Conservation (phyloP, 2,888 invertebrate species). For the Hylaea fasciaria region DNA sequence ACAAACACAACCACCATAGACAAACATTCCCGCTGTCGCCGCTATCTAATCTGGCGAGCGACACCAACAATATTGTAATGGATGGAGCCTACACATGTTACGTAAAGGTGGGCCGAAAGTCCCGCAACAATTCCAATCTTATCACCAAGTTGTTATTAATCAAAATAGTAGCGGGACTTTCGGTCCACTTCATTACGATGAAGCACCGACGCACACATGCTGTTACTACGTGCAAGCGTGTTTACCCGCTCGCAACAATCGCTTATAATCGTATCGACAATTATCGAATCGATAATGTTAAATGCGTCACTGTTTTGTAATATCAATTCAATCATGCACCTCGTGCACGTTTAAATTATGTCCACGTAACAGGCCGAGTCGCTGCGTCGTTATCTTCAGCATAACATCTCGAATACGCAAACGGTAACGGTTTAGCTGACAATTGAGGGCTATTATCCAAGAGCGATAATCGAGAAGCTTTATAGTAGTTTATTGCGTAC, state of each 20-base stretch:
- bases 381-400: conserved; percentile 23
- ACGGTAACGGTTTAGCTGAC: conserved; percentile 55
- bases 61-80: conserved; percentile 51
- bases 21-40: conserved; percentile 70
- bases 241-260: conserved; percentile 20
- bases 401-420: conserved; percentile 32
- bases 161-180: conserved; percentile 13
- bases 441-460: conserved; percentile 61
- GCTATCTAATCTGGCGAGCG: conserved; percentile 76
- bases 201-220: conserved; percentile 13
- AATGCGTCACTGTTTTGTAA: conserved; percentile 19
- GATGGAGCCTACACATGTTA: conserved; percentile 34
- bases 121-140: conserved; percentile 7
- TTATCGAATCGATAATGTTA: conserved; percentile 24
- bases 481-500: conserved; percentile 45
- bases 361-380: conserved; percentile 14
- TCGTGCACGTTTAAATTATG: conserved; percentile 8
- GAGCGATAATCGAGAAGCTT: conserved; percentile 62
- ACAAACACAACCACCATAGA: conserved; percentile 70
- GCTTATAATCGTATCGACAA: conserved; percentile 30
- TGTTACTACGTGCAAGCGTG: conserved; percentile 15
- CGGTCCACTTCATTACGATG: not conserved
- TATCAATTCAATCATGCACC: conserved; percentile 17
- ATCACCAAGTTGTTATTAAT: conserved; percentile 5
- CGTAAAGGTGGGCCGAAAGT: conserved; percentile 25